Evolutionary conservation across 2,797 vertebrate genomes (phyloP), one percentile per base, ranked within the genome.

Genomic region (Brachyrhaphis roseni): DNA sequence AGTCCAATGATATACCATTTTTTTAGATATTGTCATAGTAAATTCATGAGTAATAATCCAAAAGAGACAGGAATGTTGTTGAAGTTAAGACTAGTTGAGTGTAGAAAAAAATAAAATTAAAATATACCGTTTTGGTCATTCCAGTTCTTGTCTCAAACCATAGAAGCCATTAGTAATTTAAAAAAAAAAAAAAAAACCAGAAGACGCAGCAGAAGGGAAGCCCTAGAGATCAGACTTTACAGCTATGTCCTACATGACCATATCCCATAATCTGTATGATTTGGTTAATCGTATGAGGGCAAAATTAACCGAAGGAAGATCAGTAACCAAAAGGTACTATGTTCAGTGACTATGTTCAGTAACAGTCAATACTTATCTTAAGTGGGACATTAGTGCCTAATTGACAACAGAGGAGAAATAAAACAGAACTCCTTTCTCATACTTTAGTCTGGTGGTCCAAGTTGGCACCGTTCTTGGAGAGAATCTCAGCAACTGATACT

Each of bases 381-480:
- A 20, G 16, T 64, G 31, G 31, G 28, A 8, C 31, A 64, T 3
- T 36, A 64, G 59, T 64, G 3, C 15, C 5, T 64, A 31, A 39
- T 39, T 36, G 20, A 43, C 66, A 41, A 26, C 41, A 41, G 66
- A 39, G 64, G 4, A 39, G 36, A 39, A 8, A 66, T 23, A 2
- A 62, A 59, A 0, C 55, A 2, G n/a, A 31, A 57, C 1, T 64
- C 80, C n/a, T 47, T 31, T 28, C 20, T 39, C 66, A 55, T 95
- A 99, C 98, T 96, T 99, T 99, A n/a, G 98, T 99, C 90, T 97
- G 97, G 76, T 98, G 97, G 84, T 99, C 97, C n/a, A 96, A 92
- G 90, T 95, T 97, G 55, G 97, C 97, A 36, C 95, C 95, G 0
- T 98, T 93, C 82, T 94, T 97, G 79, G 95, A 92, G 36, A 99